Conservation (phyloP, 1,140 invertebrate species). For the Drosophila eugracilis region DNA sequence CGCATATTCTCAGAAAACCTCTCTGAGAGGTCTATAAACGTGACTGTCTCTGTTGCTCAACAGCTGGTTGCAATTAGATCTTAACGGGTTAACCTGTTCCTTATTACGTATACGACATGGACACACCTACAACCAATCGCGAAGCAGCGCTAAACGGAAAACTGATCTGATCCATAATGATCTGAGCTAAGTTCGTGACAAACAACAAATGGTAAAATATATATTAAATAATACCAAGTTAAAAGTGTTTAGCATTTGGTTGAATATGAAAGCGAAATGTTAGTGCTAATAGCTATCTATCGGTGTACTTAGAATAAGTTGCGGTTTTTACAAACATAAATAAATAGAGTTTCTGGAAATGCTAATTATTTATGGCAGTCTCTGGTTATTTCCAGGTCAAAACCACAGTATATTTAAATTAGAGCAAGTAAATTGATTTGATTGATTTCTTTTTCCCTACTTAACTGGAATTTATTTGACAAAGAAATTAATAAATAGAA, state of each 20-base stretch:
- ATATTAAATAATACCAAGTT: slow-evolving; percentile 4
- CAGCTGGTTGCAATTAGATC: background rate
- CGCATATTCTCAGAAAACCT: background rate
- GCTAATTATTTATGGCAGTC: background rate
- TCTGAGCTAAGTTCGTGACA: slow-evolving; percentile 18
- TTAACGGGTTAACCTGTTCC: background rate
- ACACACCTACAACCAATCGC: slow-evolving; percentile 49
- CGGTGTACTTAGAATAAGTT: background rate
- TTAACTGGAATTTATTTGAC: slow-evolving; percentile 1
- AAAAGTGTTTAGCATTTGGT: background rate
- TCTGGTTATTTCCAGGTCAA: background rate
- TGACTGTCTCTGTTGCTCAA: background rate
- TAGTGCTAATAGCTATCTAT: background rate
- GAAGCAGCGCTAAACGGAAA: background rate
- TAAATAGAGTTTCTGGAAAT: background rate
- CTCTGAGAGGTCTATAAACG: slow-evolving; percentile 2
- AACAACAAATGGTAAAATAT: background rate
- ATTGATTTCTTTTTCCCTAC: background rate
- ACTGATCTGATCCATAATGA: background rate
- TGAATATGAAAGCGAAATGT: too few relatives aligned
- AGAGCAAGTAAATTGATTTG: background rate
- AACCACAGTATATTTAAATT: too few relatives aligned
- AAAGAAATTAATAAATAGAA: background rate
- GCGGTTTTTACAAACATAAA: background rate
- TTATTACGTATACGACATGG: slow-evolving; percentile 52